Conservation (phyloP, 2,888 invertebrate species). For the Diplazon laetatorius region DNA sequence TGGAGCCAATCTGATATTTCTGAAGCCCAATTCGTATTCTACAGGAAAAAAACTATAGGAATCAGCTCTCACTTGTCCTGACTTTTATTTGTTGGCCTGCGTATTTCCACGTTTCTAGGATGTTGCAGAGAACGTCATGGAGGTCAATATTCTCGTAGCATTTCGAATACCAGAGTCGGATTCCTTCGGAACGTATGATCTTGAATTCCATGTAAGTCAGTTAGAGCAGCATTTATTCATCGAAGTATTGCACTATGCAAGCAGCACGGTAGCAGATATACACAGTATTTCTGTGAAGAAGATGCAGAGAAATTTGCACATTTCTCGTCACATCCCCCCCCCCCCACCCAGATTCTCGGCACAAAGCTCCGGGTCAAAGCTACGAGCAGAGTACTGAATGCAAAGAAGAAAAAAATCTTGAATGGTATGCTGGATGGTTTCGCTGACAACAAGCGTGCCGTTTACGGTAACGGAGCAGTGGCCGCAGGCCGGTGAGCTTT, state of each 20-base stretch:
- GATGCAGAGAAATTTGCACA: background rate
- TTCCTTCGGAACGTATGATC: background rate
- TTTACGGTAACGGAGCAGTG: conserved; percentile 14
- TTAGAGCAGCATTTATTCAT: too few relatives aligned
- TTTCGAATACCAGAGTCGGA: background rate
- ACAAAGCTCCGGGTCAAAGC: conserved; percentile 7
- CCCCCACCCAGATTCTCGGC: background rate
- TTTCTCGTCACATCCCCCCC: background rate
- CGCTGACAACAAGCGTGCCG: conserved; percentile 8
- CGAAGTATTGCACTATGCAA: background rate
- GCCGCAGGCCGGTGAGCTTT: conserved; percentile 11
- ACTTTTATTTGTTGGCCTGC: too few relatives aligned
- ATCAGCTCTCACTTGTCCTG: too few relatives aligned
- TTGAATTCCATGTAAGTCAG: background rate
- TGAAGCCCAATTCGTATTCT: too few relatives aligned
- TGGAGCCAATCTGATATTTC: too few relatives aligned
- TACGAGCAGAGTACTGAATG: background rate
- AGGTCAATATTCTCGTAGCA: background rate
- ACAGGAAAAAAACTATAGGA: too few relatives aligned
- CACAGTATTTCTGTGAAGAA: background rate
- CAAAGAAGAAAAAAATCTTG: background rate
- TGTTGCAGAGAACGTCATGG: background rate
- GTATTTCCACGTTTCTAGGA: background rate
- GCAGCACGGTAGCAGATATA: background rate
- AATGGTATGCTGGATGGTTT: conserved; percentile 28